Percentiles rank a stretch among this genome's conserved stretches.
Evolutionary conservation across 2,113 vertebrate species (phyloP).

Genomic region (Tragelaphus scriptus): DNA sequence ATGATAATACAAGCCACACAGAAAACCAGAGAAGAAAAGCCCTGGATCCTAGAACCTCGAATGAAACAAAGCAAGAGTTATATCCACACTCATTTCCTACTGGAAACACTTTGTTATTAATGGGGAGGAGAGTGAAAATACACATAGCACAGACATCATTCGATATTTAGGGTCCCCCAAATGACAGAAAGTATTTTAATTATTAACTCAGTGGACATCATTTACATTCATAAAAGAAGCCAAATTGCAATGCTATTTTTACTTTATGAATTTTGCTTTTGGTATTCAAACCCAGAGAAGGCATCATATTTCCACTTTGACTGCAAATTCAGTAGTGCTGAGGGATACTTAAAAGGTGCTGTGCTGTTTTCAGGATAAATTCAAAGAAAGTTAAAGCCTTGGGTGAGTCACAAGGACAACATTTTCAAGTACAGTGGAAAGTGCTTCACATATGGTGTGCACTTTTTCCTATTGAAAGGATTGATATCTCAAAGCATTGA

Average conservation of each 20-base stretch:
- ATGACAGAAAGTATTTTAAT: slow-evolving; percentile 43
- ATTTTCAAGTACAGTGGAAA: slow-evolving; percentile 40
- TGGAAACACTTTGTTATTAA: slow-evolving; percentile 42
- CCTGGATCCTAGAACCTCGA: not conserved
- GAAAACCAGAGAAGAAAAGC: not conserved
- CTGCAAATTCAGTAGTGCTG: slow-evolving; percentile 20
- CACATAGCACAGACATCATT: slow-evolving; percentile 21
- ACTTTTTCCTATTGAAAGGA: not conserved
- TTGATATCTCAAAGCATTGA: not conserved
- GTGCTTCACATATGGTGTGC: not conserved
- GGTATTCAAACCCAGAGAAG: slow-evolving; percentile 21
- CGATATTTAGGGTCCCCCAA: not conserved
- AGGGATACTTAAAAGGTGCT: slow-evolving; percentile 14
- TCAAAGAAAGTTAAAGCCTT: slow-evolving; percentile 41
- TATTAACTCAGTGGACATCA: not conserved
- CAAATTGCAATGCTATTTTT: not conserved
- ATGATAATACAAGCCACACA: not conserved
- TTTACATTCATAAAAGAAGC: slow-evolving; percentile 12
- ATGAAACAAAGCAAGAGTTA: slow-evolving; percentile 3
- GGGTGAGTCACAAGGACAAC: slow-evolving; percentile 21
- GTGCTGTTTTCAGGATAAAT: slow-evolving; percentile 32
- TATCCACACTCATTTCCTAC: not conserved
- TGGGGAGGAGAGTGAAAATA: slow-evolving; percentile 6
- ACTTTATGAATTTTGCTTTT: slow-evolving; percentile 41
- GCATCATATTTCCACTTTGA: slow-evolving; percentile 5